Evolutionary conservation across 2,797 vertebrate genomes (phyloP), one percentile per base, ranked within the genome.

Genomic region (Acestrorhynchus altus): DNA sequence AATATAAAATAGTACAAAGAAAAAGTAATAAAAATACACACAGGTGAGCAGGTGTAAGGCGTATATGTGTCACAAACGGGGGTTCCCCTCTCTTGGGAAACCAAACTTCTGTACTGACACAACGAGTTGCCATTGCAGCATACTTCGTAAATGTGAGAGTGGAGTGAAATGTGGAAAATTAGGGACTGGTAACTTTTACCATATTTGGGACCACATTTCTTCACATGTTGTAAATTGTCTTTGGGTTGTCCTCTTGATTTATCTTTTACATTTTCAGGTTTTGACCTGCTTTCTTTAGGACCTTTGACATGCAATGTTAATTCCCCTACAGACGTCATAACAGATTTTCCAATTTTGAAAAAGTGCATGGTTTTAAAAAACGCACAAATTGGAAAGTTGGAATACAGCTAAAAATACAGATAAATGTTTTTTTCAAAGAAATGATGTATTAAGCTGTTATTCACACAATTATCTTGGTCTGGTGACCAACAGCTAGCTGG

Each of bases 41-140:
- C 61, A 78, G 61, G 61, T 78, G 57, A 46, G 35, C 70, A 79
- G 63, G 54, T 79, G 77, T 65, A 24, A 24, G 31, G 31, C n/a
- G 12, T 64, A 16, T 54, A 8, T 74, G 9, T 68, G 16, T 65
- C 6, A 74, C 26, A 12, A 13, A 20, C 8, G 65, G 78, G 78
- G 72, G 7, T 70, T 80, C 40, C 78, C 78, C 78, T 42, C 11
- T 42, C 28, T 26, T 64, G 72, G 78, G 78, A 75, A 75, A 75
- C 65, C 72, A 66, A 75, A 8, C 40, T 69, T 54, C 2, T 61
- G 28, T 26, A 22, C 16, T 69, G 69, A 51, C 63, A 46, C 40
- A 56, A 12, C 31, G 6, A 35, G 6, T 2, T 42, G 5, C 0
- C 13, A 59, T 39, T 51, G 49, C 24, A 26, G 64, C 22, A 47